Percentiles rank a stretch among this genome's conserved stretches.
Conservation (phyloP, 2,113 vertebrate species). For the Axis porcinus region DNA sequence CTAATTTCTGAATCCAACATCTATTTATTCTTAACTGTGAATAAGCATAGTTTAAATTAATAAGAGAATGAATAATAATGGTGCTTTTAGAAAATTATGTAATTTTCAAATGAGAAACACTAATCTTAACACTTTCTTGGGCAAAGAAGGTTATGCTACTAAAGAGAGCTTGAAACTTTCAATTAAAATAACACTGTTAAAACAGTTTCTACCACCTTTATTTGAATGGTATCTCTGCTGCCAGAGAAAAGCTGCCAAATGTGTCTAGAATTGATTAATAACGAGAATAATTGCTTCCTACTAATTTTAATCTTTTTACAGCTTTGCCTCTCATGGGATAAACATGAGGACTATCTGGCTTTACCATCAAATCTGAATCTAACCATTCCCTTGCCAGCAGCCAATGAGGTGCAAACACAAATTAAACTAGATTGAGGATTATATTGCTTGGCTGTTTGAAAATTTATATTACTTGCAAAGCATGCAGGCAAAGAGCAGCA, state of each 20-base stretch:
- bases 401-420: constrained; percentile 75
- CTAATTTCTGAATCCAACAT: constrained; percentile 33
- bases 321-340: constrained; percentile 65
- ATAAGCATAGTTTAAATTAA: constrained; percentile 52
- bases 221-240: constrained; percentile 69
- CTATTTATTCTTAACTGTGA: constrained; percentile 49
- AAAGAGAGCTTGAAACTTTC: constrained; percentile 61
- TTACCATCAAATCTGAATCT: constrained; percentile 72
- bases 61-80: constrained; percentile 25
- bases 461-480: constrained; percentile 77
- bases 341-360: constrained; percentile 60
- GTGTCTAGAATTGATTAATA: constrained; percentile 72
- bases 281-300: constrained; percentile 68
- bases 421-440: constrained; percentile 75
- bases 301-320: constrained; percentile 75
- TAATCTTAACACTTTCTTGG: constrained; percentile 68
- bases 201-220: constrained; percentile 66
- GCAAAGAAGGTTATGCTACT: constrained; percentile 61
- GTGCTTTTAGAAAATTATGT: constrained; percentile 36
- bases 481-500: constrained; percentile 76
- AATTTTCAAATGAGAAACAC: constrained; percentile 67
- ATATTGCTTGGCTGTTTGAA: constrained; percentile 76
- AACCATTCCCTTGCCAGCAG: constrained; percentile 69
- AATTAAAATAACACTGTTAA: constrained; percentile 69
- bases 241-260: constrained; percentile 72